phyloP scores from a whole-genome alignment of 35 echinoderm and acorn worm species.

The Antedon bifida region DNA sequence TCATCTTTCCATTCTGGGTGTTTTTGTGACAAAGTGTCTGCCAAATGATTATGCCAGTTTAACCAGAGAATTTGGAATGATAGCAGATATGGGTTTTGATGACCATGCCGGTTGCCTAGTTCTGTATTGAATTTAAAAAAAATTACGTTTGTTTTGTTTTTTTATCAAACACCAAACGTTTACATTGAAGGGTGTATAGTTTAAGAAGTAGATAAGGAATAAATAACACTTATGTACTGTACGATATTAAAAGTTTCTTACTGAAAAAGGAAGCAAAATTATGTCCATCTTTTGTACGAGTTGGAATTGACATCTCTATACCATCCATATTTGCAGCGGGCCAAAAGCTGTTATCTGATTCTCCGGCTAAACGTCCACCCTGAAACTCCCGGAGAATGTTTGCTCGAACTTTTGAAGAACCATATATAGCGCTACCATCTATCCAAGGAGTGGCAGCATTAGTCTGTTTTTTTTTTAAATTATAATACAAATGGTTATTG shows the following conservation, averaged over 20 bases:
- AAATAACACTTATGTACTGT: too few species aligned
- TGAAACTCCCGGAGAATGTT: conserved; percentile 6
- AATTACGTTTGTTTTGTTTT: too few species aligned
- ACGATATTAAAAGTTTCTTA: background rate
- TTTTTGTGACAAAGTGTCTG: background rate
- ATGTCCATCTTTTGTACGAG: conserved; percentile 8
- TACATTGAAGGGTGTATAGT: too few species aligned
- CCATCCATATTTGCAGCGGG: conserved; percentile 22
- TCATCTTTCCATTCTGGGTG: conserved; percentile 5
- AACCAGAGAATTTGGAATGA: conserved; percentile 18
- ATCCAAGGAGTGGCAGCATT: conserved; percentile 24
- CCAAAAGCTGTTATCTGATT: background rate
- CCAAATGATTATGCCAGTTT: conserved; percentile 30
- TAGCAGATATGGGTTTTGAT: conserved; percentile 26
- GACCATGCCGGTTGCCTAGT: conserved; percentile 25
- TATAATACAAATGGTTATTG: too few species aligned
- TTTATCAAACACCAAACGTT: background rate
- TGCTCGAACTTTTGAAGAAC: conserved; percentile 13
- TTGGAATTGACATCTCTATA: conserved; percentile 14
- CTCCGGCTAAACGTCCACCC: conserved; percentile 1
- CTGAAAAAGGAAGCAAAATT: conserved; percentile 14
- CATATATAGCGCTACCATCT: conserved; percentile 25
- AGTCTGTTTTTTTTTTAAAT: conserved; percentile 4
- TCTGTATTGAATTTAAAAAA: background rate
- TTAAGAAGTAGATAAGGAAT: too few species aligned